Percentiles rank a stretch among this genome's conserved stretches.
phyloP scores from a whole-genome alignment of 2,888 invertebrate species.

The Caenorhabditis panamensis region DNA sequence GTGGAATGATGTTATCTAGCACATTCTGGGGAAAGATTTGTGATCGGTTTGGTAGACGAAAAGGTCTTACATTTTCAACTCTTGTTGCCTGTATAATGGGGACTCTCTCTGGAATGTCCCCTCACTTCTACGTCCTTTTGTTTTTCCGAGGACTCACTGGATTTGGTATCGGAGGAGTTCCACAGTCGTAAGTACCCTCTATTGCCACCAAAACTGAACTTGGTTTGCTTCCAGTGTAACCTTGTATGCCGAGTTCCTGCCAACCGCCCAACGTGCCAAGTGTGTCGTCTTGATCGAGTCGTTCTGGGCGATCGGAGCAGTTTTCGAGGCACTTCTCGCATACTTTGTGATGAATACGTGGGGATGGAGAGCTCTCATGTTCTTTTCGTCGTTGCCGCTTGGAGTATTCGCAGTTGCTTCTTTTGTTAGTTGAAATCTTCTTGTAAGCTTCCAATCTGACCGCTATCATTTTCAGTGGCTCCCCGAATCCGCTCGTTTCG shows the following conservation, averaged over 20 bases:
- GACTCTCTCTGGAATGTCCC: constrained; percentile 91
- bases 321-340: constrained; percentile 92
- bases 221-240: constrained; percentile 87
- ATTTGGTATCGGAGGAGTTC: constrained; percentile 96
- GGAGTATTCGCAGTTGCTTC: constrained; percentile 86
- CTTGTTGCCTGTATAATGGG: constrained; percentile 93
- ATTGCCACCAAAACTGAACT: background rate
- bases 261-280: constrained; percentile 93
- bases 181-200: constrained; percentile 90
- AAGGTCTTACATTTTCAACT: constrained; percentile 91
- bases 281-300: constrained; percentile 96
- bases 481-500: constrained; percentile 93
- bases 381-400: constrained; percentile 92
- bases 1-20: constrained; percentile 96
- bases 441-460: too few relatives aligned
- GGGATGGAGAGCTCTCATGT: constrained; percentile 93
- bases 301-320: constrained; percentile 96
- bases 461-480: constrained; percentile 89
- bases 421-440: constrained; percentile 65
- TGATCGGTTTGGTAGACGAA: constrained; percentile 84
- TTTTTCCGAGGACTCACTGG: constrained; percentile 93
- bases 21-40: constrained; percentile 96
- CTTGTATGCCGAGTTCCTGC: constrained; percentile 95
- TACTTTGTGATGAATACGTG: constrained; percentile 92
- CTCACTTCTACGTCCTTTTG: constrained; percentile 92